These are phyloP conservation scores for Scaptomyza flava DNA, from an alignment of 2,888 invertebrate species.

Conservation along the genomic window DNA sequence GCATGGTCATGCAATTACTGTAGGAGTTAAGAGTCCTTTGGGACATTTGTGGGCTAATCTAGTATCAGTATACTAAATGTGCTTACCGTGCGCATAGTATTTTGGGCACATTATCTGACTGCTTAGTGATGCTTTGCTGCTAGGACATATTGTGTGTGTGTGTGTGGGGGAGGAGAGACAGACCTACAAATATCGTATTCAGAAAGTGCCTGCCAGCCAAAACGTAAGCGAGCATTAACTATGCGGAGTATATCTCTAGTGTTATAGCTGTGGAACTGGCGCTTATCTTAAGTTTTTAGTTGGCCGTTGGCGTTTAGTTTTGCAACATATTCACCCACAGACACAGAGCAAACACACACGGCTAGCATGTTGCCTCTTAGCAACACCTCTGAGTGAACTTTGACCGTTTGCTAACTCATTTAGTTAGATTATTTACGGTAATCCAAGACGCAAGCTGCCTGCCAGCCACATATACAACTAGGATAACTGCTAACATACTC, in stretches of 20 bases:
- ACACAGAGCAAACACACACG: neutral
- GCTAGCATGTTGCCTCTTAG: slow-evolving; percentile 24
- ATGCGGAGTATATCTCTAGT: slow-evolving; percentile 7
- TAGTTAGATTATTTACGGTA: slow-evolving; percentile 78
- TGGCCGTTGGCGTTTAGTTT: slow-evolving; percentile 51
- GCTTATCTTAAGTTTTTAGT: slow-evolving; percentile 41
- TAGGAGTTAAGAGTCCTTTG: slow-evolving; percentile 44
- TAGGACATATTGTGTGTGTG: slow-evolving; percentile 22
- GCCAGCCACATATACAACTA: slow-evolving; percentile 26
- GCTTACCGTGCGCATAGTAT: slow-evolving; percentile 44
- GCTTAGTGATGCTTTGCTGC: slow-evolving; percentile 5
- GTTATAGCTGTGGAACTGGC: slow-evolving; percentile 3
- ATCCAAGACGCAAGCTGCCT: slow-evolving; percentile 65
- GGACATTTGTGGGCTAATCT: slow-evolving; percentile 46
- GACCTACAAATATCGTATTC: slow-evolving; percentile 25
- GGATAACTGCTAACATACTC: slow-evolving; percentile 3
- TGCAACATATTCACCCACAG: slow-evolving; percentile 31
- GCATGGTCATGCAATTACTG: slow-evolving; percentile 12
- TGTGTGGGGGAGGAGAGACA: neutral
- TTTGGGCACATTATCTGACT: slow-evolving; percentile 31
- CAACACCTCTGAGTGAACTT: slow-evolving; percentile 74
- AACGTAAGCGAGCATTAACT: slow-evolving; percentile 32
- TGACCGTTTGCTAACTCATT: slow-evolving; percentile 78
- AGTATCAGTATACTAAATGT: slow-evolving; percentile 42
- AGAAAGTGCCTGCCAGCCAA: slow-evolving; percentile 30